Evolutionary conservation across 2,797 vertebrate genomes (phyloP), one percentile per base, ranked within the genome.

Genomic region (Hypotaenidia philippensis): DNA sequence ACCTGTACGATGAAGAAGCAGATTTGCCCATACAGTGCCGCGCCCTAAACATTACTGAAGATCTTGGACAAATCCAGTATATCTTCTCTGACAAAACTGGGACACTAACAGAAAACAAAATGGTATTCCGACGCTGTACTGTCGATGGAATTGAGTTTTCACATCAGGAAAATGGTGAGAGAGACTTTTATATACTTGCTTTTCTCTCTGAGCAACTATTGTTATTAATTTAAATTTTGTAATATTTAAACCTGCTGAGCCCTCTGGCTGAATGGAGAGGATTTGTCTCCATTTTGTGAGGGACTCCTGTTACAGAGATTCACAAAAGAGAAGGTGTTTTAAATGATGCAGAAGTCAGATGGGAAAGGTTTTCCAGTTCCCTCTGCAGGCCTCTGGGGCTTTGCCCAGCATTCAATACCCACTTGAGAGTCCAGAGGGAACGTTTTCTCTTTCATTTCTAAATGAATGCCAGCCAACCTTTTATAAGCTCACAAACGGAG

Each of bases 41-140:
- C 15, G 96, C 99, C 83, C 98, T 99, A 89, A 99, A 99, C 95
- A 99, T 99, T 97, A 98, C 99, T 4, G 99, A 99, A 95, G 99
- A 99, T 98, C 98, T 99, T 59, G 99, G 99, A 10, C 99, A 99
- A 98, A 99, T 99, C 86, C 98, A 99, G 22, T 98, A 99, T 74
- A 94, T 99, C 92, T 99, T 99, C 98, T 99, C 99, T 6, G 99
- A 99, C 98, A 99, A 99, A 98, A 99, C 99, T 0, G 99, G 99
- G 50, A 99, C 99, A 2, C 98, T 99, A 69, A 99, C 99, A 1
- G 99, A 99, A 97, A 99, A 99, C 96, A 99, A 99, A 98, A 99
- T 99, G 99, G 99, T 99, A 41, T 99, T 99, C 89, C 97, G 99
- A 9, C 98, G 99, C 77, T 99, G 99, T 89, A 98, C 98, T 83